These are phyloP conservation scores for Atlantisia rogersi DNA, from an alignment of 2,113 vertebrate species.

Conservation along the genomic window DNA sequence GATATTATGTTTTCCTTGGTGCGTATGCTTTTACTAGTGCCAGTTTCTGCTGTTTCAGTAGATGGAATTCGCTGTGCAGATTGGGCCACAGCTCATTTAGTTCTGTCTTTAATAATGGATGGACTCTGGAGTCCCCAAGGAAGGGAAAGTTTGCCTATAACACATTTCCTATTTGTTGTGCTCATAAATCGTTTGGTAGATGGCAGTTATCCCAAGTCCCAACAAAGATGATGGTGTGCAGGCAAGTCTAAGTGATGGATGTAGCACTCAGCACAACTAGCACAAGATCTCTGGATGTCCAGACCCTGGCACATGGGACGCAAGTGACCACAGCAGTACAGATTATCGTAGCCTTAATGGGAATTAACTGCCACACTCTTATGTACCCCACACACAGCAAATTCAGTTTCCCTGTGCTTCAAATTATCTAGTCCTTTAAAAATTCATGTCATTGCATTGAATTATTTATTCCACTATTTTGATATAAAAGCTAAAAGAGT, in stretches of 20 bases:
- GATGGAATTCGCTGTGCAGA: neutral
- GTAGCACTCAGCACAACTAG: neutral
- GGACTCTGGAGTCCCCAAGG: neutral
- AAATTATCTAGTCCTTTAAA: neutral
- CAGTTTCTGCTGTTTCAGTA: neutral
- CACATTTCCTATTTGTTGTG: neutral
- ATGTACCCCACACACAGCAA: neutral
- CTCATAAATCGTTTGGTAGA: neutral
- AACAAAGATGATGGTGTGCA: neutral
- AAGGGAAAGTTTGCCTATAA: neutral
- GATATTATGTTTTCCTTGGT: neutral
- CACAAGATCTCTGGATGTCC: neutral
- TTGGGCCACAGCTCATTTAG: neutral
- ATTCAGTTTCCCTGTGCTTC: neutral
- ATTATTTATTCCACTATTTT: neutral
- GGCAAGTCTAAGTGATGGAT: neutral
- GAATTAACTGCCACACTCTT: neutral
- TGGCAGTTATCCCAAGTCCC: neutral
- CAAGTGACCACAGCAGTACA: neutral
- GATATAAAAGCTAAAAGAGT: neutral
- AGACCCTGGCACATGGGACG: fast-evolving
- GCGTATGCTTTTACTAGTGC: neutral
- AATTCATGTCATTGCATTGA: neutral
- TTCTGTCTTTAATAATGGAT: neutral
- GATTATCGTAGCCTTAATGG: too few relatives aligned